Evolutionary conservation across 2,797 vertebrate genomes (phyloP).

Genomic region (Odontamblyopus rebecca): DNA sequence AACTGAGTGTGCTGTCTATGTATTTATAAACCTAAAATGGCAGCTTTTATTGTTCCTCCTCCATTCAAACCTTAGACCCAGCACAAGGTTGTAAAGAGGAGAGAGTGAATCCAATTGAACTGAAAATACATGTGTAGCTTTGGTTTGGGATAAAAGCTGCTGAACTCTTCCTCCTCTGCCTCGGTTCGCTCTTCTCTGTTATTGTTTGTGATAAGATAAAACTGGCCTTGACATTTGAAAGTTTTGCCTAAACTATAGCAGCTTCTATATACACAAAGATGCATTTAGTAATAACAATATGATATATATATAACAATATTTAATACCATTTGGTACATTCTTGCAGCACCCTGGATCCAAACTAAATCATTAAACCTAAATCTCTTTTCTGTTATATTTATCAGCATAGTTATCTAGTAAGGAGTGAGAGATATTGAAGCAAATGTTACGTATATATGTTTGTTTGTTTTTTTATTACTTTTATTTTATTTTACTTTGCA

Average conservation of each 20-base stretch:
- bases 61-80: background rate
- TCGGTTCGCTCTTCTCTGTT: background rate
- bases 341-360: background rate
- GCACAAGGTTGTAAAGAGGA: background rate
- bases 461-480: too few relatives aligned
- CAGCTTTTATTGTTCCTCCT: too few relatives aligned
- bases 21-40: too few relatives aligned
- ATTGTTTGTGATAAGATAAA: conserved; percentile 32
- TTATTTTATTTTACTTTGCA: too few relatives aligned
- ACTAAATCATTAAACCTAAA: background rate
- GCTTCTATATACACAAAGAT: background rate
- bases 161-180: background rate
- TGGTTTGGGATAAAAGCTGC: background rate
- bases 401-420: too few relatives aligned
- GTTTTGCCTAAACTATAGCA: background rate
- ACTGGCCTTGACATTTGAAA: background rate
- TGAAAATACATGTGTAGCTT: conserved; percentile 24
- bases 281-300: background rate
- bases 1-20: background rate
- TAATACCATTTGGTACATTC: background rate
- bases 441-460: too few relatives aligned
- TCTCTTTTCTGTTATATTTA: too few relatives aligned
- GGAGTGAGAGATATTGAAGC: too few relatives aligned
- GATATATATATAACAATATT: too few relatives aligned
- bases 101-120: background rate